Evolutionary conservation across 2,797 vertebrate genomes (phyloP), one percentile per base, ranked within the genome.

Genomic region (Ptychadena robeensis): DNA sequence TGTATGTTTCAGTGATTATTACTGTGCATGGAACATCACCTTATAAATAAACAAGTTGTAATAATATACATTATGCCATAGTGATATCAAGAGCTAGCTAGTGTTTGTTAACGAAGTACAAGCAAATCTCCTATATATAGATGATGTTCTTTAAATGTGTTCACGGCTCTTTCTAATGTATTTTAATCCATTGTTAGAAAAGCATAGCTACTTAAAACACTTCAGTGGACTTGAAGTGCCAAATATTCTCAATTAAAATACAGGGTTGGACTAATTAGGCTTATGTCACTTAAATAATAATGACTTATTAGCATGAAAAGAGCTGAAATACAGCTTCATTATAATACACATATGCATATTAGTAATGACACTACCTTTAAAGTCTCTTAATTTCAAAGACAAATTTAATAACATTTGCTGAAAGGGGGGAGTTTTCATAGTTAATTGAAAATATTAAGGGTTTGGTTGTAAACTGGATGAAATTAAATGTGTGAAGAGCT

Each of bases 351-450:
- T 48, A 57, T 37, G 31, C 66, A 38, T 79, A 69, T 70, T 79
- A 69, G n/a, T 61, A 79, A 79, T 79, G 77, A 80, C 67, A 69
- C 27, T 61, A 71, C 67, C 48, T 63, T 61, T 80, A 40, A 67
- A 69, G 53, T 63, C 34, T 80, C 53, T 63, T 80, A 80, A 80
- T 80, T 71, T 80, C 34, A 63, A 80, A 70, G 65, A 68, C 65
- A 79, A 79, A 79, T 70, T 69, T 79, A 40, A 79, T 79, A 68
- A 79, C 48, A 79, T 70, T 32, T 70, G 66, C 32, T 70, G 48
- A 69, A 69, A 70, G 67, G 66, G 61, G 66, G 53, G 34, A 80
- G 34, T 63, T 44, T n/a, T 37, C 32, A 32, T 40, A 66, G 61
- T 31, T 76, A 76, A 76, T 65, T 76, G 53, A 75, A 75, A 38